Evolutionary conservation across 1,140 invertebrate genomes (phyloP), one percentile per base, ranked within the genome.

Genomic region (Anastrepha ludens): DNA sequence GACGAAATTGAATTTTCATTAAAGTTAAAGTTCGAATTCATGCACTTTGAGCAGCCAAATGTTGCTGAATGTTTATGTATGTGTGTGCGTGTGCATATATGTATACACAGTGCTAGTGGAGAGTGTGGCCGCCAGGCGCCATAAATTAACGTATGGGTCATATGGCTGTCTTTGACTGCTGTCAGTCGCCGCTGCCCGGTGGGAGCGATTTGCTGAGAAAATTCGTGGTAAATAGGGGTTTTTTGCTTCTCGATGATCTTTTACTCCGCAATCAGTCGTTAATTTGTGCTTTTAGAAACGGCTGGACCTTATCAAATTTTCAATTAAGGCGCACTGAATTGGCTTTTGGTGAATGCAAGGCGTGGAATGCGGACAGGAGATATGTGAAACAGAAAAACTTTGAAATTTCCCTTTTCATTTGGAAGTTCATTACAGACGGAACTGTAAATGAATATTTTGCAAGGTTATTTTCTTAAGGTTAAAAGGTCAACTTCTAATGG

Each of bases 1-100:
- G 58, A 65, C 39, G n/a, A 86, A 62, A 62, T 86, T 86, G 59
- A 86, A 62, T 62, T 86, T 86, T 86, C 85, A 86, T 86, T 86
- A 86, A 86, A 86, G 74, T 81, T 81, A 58, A 58, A 58, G 74
- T 29, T 81, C n/a, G 47, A 58, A 81, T 20, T 17, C 74, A 47
- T 58, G 47, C n/a, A 81, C 74, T 81, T 55, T 81, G 20, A 55
- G 44, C 55, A 29, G 47, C 74, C 74, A 55, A 81, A 81, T 81
- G 74, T 15, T 17, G 44, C 7, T 41, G 11, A 55, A 2, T 2
- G 50, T 55, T 6, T 55, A 55, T 8, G 50, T 55, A 55, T 11
- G 2, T 55, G 11, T 55, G 50, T 55, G 0, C 9, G 50, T 1
- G 9, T 55, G 50, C 3, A 67, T 39, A 44, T 74, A n/a, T 74